Evolutionary conservation across 2,888 invertebrate species (phyloP), one percentile per base, ranked within the genome.

Genomic region (Xestia ashworthii): DNA sequence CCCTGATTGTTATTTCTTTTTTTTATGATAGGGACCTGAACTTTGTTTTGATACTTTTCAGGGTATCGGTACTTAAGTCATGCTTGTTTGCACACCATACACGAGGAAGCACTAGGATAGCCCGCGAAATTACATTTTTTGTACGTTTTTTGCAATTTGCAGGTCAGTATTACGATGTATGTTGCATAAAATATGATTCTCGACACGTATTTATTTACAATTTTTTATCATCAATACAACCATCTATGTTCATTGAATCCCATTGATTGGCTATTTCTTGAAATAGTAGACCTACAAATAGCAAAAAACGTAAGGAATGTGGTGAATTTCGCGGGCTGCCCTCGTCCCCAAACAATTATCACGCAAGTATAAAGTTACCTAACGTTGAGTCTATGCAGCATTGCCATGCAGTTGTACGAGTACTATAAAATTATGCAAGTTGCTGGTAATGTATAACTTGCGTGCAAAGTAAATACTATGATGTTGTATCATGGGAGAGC

Each of bases 21-120:
- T 71, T 71, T 67, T 77, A 78, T 53, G 14, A 62, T 78, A 14
- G 80, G 82, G 74, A 83, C 81, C 80, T 88, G 83, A 79, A 76
- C 50, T 74, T 81, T 65, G 55, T 72, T 77, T 68, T 71, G 72
- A 74, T 71, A 65, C 62, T 73, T 72, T 84, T 67, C 41, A 22
- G 62, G 65, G 41, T 46, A 46, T 75, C 14, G 58, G 66, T 32
- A 32, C 32, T 32, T 80, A 69, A 60, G 53, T 74, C 14, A 58
- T 58, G 25, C 38, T 46, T 71, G 8, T 62, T 72, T 55, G 44
- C 14, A 22, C 60, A 38, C 16, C 32, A 11, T 44, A 53, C n/a
- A 44, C 2, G n/a, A 3, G 53, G 11, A 55, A 11, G 25, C 12
- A 12, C n/a, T 5, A 14, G 14, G 5, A 12, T 12, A 25, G 6